phyloP scores from a whole-genome alignment of 2,888 invertebrate genomes.

The Melangyna quadrimaculata region DNA sequence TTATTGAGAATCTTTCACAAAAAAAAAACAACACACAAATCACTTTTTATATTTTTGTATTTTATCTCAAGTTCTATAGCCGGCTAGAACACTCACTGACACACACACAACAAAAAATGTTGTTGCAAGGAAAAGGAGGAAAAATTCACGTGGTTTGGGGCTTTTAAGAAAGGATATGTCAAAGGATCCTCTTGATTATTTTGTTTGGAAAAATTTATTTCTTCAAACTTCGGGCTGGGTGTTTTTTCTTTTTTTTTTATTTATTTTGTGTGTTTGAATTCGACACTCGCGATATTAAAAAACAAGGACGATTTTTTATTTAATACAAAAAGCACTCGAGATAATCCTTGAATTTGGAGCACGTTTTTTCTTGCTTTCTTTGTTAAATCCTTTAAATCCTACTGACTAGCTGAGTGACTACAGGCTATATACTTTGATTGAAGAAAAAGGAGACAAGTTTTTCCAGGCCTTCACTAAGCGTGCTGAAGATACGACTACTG shows the following conservation, averaged over 20 bases:
- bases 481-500: slow-evolving; percentile 70
- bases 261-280: neutral
- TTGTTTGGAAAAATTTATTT: neutral
- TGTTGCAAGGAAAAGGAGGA: neutral
- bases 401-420: neutral
- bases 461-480: slow-evolving; percentile 64
- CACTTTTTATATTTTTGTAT: neutral
- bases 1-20: slow-evolving; percentile 39
- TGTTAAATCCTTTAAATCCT: neutral
- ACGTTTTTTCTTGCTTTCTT: neutral
- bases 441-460: slow-evolving; percentile 28
- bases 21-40: slow-evolving; percentile 20
- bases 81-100: slow-evolving; percentile 51
- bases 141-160: slow-evolving; percentile 45
- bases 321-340: neutral
- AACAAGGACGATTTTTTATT: neutral
- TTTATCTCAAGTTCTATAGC: slow-evolving; percentile 28
- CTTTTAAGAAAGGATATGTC: slow-evolving; percentile 42
- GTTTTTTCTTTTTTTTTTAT: neutral
- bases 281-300: slow-evolving; percentile 7
- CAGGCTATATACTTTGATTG: too few relatives aligned
- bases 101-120: neutral
- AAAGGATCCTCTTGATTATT: slow-evolving; percentile 26
- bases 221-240: slow-evolving; percentile 2
- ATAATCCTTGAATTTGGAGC: slow-evolving; percentile 26